Evolutionary conservation across 2,797 vertebrate genomes (phyloP), one percentile per base, ranked within the genome.

Genomic region (Podargus strigoides): DNA sequence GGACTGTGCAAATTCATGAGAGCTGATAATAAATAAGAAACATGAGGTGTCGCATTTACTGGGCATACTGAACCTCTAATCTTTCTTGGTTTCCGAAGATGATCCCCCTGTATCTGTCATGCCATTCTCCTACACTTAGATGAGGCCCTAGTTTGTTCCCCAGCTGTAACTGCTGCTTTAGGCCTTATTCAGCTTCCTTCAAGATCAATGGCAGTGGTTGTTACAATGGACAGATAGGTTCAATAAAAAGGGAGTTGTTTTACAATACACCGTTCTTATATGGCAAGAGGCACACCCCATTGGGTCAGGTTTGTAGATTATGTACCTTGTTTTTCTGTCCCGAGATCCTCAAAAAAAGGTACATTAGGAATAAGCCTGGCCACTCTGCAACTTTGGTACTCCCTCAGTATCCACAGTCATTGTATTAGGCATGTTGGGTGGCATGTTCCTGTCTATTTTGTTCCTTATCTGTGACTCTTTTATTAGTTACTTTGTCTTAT

Each of bases 221-320:
- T 52, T 90, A 37, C 4, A 81, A 44, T 39, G 64, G 82, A 7
- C 58, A 67, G 50, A 26, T 17, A 18, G 46, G 85, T 82, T 82
- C 36, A 59, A 1, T 68, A 41, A 32, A 46, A 63, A 66, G 19
- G 23, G 22, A 12, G 12, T 41, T 76, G 28, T 26, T 93, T 46
- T 49, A 30, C 8, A 52, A 6, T 12, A 34, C 12, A 5, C 17
- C 14, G 64, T 47, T 68, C 58, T 66, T 85, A 15, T 5, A 19
- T 23, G 26, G 1, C 67, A 56, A 63, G 37, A 60, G 34, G 10
- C 5, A 3, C 0, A 0, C 36, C 37, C 23, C 3, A 0, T 3
- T 55, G 50, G 14, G 24, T 89, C 41, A 55, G 42, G 42, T 14
- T 69, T 27, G 17, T 82, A 47, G 17, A 18, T 23, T 69, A 14